phyloP scores from a whole-genome alignment of 1,140 invertebrate genomes.

The Tribolium castaneum region DNA sequence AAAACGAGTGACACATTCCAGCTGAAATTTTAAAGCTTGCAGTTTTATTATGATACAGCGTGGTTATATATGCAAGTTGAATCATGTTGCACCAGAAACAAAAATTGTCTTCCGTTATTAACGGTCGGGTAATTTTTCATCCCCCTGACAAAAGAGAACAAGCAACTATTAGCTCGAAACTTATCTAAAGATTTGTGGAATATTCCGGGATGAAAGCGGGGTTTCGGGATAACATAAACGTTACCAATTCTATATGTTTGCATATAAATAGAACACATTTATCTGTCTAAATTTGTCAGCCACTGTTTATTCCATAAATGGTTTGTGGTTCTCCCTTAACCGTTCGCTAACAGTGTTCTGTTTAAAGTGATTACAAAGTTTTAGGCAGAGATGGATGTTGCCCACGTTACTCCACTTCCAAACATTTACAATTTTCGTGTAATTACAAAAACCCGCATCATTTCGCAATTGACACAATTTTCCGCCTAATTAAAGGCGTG shows the following conservation, averaged over 20 bases:
- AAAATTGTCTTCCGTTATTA: conserved; percentile 11
- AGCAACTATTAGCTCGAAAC: conserved; percentile 4
- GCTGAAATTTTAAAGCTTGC: neutral
- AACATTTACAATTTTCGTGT: neutral
- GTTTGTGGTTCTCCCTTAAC: conserved; percentile 30
- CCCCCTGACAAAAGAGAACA: conserved; percentile 9
- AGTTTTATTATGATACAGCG: conserved; percentile 20
- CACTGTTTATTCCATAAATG: conserved; percentile 32
- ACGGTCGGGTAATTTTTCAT: conserved; percentile 5
- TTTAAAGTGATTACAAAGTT: conserved; percentile 35
- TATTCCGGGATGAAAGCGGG: neutral
- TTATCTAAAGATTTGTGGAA: conserved; percentile 13
- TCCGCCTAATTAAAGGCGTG: neutral
- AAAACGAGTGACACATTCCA: conserved; percentile 16
- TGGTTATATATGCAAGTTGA: neutral
- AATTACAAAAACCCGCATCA: neutral
- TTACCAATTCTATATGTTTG: conserved; percentile 29
- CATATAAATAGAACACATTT: conserved; percentile 32
- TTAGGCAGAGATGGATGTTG: conserved; percentile 33
- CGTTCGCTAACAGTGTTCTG: conserved; percentile 29
- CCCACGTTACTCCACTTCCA: conserved; percentile 9
- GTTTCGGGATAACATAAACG: neutral
- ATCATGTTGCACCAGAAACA: conserved; percentile 1
- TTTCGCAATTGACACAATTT: neutral
- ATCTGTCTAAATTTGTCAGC: conserved; percentile 32